Base-by-base conservation (phyloP, 2,113 vertebrate genomes). In the Colinus virginianus region DNA sequence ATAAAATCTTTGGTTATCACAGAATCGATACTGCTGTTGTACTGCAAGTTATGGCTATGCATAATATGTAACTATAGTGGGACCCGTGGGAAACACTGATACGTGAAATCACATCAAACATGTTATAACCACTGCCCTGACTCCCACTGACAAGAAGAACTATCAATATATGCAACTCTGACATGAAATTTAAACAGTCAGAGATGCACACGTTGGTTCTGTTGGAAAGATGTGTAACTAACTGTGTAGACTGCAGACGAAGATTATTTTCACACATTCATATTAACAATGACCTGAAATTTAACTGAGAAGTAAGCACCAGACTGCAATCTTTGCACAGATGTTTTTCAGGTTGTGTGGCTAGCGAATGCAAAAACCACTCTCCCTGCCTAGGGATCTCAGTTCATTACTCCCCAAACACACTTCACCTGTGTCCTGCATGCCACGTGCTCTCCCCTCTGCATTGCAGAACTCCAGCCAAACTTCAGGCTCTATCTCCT, bases 181-280 rank as follows among this genome's bases (percentile, higher is more conserved):
- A 46, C 38, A 30, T 14, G 15, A 48, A 42, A 64, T 34, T 34
- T 0, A 23, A 18, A 16, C 4, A 45, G 21, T 1, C 48, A 51
- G 45, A 19, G 42, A 14, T 17, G 13, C 76, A 25, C 6, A 6
- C 8, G 38, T 4, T 30, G 5, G 22, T 19, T 18, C 48, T 42
- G 20, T 3, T n/a, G 46, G 71, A 16, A 15, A 30, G 22, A 30
- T 30, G 4, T 66, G 58, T 4, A 26, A 4, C 6, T 28, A 64
- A 53, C 14, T 38, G 26, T 42, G 23, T 21, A 30, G 75, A 7
- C 2, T 4, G 2, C 15, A 56, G 66, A 21, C 7, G 0, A 4
- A 38, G 62, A 15, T 23, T 25, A 25, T 66, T 56, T 84, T 28
- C 67, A 38, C 9, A 15, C 4, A 6, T 13, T 11, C 12, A 8